phyloP scores from a whole-genome alignment of 2,113 vertebrate species.

The Brachyhypopomus gauderio region DNA sequence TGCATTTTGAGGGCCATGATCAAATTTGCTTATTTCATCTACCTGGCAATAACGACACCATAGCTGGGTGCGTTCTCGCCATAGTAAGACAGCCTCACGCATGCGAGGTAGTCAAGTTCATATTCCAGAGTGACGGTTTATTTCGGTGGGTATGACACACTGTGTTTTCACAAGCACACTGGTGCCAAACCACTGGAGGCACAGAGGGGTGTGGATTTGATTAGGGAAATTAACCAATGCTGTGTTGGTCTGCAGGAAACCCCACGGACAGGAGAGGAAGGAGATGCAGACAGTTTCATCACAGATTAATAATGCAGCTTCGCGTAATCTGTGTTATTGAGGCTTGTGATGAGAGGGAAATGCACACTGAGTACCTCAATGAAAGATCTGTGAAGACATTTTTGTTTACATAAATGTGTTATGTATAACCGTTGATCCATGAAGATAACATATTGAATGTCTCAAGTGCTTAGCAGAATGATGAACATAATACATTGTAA shows the following conservation, averaged over 20 bases:
- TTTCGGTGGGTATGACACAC: neutral
- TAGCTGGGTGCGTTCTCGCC: too few species aligned
- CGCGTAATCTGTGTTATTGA: neutral
- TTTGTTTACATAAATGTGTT: neutral
- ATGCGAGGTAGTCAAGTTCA: neutral
- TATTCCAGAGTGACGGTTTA: neutral
- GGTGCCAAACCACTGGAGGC: neutral
- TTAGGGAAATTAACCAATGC: conserved; percentile 8
- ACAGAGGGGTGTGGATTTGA: conserved; percentile 8
- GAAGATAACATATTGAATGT: neutral
- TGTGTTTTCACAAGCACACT: conserved; percentile 6
- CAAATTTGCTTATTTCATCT: too few species aligned
- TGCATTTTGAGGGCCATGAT: too few species aligned
- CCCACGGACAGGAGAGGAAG: neutral
- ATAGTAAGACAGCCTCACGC: too few species aligned
- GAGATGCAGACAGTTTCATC: neutral
- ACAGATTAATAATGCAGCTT: neutral
- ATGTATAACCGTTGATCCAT: neutral
- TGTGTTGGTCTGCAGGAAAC: neutral
- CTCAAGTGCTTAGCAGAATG: neutral
- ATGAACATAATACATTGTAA: neutral
- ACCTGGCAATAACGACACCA: too few species aligned
- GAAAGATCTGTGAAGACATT: conserved; percentile 1
- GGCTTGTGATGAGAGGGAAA: neutral
- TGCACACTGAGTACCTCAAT: neutral